A percentile compares a stretch with the other conserved stretches of the same genome.
phyloP scores from a whole-genome alignment of 1,140 invertebrate genomes.

The Tetraneura akinire region DNA sequence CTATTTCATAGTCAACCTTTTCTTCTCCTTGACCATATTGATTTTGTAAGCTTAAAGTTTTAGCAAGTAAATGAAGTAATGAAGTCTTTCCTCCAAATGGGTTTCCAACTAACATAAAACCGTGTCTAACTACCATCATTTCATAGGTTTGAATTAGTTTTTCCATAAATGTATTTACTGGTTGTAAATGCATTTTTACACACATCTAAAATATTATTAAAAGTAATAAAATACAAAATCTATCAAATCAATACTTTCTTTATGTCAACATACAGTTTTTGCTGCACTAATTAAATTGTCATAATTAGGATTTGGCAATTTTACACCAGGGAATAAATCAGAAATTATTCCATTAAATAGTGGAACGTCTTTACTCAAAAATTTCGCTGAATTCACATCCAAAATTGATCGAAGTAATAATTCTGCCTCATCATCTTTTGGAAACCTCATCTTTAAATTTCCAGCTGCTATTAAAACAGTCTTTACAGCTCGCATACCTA shows the following conservation, averaged over 20 bases:
- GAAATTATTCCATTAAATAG: slow-evolving; percentile 91
- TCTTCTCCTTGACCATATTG: slow-evolving; percentile 58
- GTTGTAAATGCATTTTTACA: slow-evolving; percentile 72
- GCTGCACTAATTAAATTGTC: slow-evolving; percentile 65
- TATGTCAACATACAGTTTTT: slow-evolving; percentile 55
- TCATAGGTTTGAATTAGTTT: slow-evolving; percentile 80
- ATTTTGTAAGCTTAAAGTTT: slow-evolving; percentile 66
- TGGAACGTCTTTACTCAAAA: slow-evolving; percentile 83
- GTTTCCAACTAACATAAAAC: slow-evolving; percentile 81
- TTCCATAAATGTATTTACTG: slow-evolving; percentile 68
- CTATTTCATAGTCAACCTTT: slow-evolving; percentile 59
- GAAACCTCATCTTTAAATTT: slow-evolving; percentile 81
- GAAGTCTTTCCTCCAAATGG: slow-evolving; percentile 73
- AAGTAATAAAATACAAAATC: not conserved
- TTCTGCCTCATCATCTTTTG: slow-evolving; percentile 77
- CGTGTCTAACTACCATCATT: slow-evolving; percentile 83
- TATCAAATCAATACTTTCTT: not conserved
- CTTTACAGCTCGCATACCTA: slow-evolving; percentile 76
- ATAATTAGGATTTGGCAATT: slow-evolving; percentile 76
- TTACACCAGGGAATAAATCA: slow-evolving; percentile 84
- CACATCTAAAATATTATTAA: slow-evolving; percentile 58
- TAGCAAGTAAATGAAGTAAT: slow-evolving; percentile 68
- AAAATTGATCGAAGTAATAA: slow-evolving; percentile 81
- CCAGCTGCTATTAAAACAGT: slow-evolving; percentile 82
- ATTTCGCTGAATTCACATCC: slow-evolving; percentile 92